Percentiles rank a stretch among this genome's conserved stretches.
phyloP scores from a whole-genome alignment of 2,113 vertebrate genomes.

The Scomber japonicus region DNA sequence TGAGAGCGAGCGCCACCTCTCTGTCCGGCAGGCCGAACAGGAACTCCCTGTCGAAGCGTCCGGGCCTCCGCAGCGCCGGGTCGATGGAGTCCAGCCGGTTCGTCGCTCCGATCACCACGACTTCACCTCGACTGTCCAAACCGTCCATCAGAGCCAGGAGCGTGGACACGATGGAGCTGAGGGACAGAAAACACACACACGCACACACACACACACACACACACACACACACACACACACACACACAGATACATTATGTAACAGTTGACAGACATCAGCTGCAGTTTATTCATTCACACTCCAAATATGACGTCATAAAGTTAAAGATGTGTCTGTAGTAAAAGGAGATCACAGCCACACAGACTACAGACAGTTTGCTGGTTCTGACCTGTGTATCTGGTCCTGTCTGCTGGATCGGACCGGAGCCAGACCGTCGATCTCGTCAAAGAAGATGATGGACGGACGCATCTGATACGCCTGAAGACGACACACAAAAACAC shows the following conservation, averaged over 20 bases:
- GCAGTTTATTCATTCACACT: too few relatives aligned
- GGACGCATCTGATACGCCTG: slow-evolving; percentile 96
- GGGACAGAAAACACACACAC: neutral
- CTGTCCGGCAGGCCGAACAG: slow-evolving; percentile 95
- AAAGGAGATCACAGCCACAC: neutral
- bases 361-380: neutral
- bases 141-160: slow-evolving; percentile 96
- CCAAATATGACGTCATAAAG: too few relatives aligned
- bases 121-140: slow-evolving; percentile 91
- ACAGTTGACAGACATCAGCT: too few relatives aligned
- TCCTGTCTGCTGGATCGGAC: slow-evolving; percentile 96
- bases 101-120: slow-evolving; percentile 96
- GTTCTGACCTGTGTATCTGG: slow-evolving; percentile 93
- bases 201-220: too few relatives aligned
- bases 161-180: slow-evolving; percentile 95
- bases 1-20: slow-evolving; percentile 83
- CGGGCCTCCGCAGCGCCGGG: slow-evolving; percentile 93
- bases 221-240: too few relatives aligned
- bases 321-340: neutral
- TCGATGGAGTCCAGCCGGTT: slow-evolving; percentile 96
- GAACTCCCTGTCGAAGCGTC: slow-evolving; percentile 96
- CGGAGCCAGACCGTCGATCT: slow-evolving; percentile 95
- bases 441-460: slow-evolving; percentile 98
- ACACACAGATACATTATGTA: too few relatives aligned
- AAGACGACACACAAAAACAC: slow-evolving; percentile 1